Evolutionary conservation across 2,797 vertebrate species (phyloP).

Genomic region (Crypturellus tataupa): DNA sequence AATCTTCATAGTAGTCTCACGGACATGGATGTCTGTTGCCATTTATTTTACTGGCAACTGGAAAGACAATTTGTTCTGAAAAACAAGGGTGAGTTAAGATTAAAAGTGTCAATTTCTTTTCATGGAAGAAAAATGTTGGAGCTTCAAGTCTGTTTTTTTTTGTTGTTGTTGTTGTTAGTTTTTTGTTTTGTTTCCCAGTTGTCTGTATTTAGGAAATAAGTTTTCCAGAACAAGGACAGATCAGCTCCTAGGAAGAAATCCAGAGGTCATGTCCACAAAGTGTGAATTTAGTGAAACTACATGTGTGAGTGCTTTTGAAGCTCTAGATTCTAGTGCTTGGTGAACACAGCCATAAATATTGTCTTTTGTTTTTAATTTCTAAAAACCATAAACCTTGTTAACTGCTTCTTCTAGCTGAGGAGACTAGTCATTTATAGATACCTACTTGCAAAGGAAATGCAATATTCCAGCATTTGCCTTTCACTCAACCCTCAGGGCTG

Average conservation of each 20-base stretch:
- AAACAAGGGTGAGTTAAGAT: rapidly evolving
- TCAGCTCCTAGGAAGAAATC: neutral
- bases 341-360: neutral
- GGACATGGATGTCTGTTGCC: neutral
- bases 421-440: neutral
- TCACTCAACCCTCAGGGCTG: neutral
- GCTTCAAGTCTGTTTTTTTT: neutral
- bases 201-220: neutral
- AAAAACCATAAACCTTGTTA: neutral
- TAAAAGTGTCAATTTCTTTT: neutral
- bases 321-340: neutral
- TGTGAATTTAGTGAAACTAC: neutral
- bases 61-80: neutral
- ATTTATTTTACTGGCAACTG: neutral
- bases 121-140: neutral
- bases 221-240: neutral
- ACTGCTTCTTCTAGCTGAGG: neutral
- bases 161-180: no score
- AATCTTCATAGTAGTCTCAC: neutral
- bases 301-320: neutral
- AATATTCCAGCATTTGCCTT: neutral
- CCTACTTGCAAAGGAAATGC: neutral
- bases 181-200: neutral
- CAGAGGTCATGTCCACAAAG: neutral
- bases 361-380: neutral